Base-by-base conservation (phyloP, 2,888 invertebrate species). In the Cephus spinipes region DNA sequence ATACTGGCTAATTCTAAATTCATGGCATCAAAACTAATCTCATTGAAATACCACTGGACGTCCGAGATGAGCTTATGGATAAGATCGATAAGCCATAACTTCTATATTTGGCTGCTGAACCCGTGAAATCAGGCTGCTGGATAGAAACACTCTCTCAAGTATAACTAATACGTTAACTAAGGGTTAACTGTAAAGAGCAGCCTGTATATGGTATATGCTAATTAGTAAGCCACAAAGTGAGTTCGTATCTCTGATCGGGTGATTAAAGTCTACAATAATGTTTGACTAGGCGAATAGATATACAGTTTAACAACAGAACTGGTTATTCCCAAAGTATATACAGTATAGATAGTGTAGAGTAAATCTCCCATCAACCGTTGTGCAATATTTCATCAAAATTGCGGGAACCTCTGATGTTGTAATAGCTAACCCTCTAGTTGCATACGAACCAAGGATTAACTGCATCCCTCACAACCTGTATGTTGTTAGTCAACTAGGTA, bases 391-490 rank as follows among this genome's bases (percentile, higher is more conserved):
- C 81, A 82, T 79, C 79, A 81, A 79, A 83, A 81, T 83, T 83
- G 81, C 12, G 71, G 31, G 3, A 55, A 55, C 82, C 79, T 74
- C 80, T 77, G 76, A 81, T 82, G 84, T 84, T 86, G 85, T 82
- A 79, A 80, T 76, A 79, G 74, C 68, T 55, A 76, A 84, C 82
- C 82, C 85, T 76, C 84, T 82, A 77, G 79, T 81, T 81, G 87
- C 86, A 85, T 87, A 86, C 87, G 85, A 86, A 84, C 83, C 82
- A 80, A 68, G 85, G 86, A 86, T 87, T 87, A 86, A 86, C 84
- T 85, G 80, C 55, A 75, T 74, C 78, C 73, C 68, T 55, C 76
- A 32, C 68, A 35, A 68, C 40, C 40, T 73, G 74, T 75, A 73
- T 40, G 73, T 79, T 79, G 79, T 79, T 73, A 73, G 74, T 78